phyloP scores from a whole-genome alignment of 2,113 vertebrate species.

The Rana temporaria region DNA sequence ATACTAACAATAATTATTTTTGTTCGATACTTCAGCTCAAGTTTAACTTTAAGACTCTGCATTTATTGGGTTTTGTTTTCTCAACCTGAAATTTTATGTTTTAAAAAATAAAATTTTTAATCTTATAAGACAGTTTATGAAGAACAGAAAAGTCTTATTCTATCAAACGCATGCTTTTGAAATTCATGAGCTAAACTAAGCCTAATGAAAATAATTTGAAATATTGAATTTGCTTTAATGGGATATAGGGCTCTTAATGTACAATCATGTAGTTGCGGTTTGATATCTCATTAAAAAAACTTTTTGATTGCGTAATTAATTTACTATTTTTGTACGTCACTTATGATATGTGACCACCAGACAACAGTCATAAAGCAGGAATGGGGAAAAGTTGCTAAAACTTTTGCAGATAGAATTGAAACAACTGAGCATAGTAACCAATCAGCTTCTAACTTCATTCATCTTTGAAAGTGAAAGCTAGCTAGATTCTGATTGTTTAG shows the following conservation, averaged over 20 bases:
- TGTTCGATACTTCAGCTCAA: constrained; percentile 54
- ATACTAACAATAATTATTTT: constrained; percentile 42
- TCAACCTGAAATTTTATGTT: constrained; percentile 59
- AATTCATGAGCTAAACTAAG: constrained; percentile 69
- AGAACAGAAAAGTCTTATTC: constrained; percentile 65
- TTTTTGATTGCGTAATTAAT: too few species aligned
- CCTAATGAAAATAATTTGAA: constrained; percentile 66
- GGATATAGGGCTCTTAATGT: constrained; percentile 49
- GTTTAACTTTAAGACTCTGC: constrained; percentile 60
- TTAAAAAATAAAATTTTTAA: constrained; percentile 63
- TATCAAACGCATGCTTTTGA: constrained; percentile 67
- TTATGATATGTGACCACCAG: too few species aligned
- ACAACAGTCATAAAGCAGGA: too few species aligned
- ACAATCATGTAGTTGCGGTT: background rate
- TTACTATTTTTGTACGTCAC: too few species aligned
- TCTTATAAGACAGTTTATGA: constrained; percentile 68
- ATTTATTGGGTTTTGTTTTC: constrained; percentile 57
- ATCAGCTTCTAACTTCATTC: too few species aligned
- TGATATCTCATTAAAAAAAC: too few species aligned
- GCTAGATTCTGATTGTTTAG: too few species aligned
- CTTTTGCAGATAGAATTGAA: too few species aligned
- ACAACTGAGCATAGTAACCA: too few species aligned
- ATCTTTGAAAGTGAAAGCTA: too few species aligned
- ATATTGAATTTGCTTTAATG: constrained; percentile 69
- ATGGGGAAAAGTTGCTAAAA: too few species aligned